phyloP scores from a whole-genome alignment of 2,797 vertebrate genomes.

The Acropternis orthonyx region DNA sequence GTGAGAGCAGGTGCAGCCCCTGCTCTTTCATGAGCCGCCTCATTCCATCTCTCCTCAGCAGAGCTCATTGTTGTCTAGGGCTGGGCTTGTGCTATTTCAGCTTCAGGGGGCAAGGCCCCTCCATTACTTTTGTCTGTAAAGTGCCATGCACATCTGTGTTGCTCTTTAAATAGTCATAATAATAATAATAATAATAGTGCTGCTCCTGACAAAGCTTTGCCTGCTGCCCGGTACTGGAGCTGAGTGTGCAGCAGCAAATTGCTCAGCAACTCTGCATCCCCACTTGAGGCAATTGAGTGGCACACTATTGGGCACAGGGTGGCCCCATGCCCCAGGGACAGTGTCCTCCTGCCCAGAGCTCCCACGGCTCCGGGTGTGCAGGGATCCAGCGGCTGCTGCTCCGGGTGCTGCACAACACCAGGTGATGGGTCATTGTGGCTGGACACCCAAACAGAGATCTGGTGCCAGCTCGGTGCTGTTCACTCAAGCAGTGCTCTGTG shows the following conservation, averaged over 20 bases:
- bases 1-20: background rate
- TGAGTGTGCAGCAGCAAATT: background rate
- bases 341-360: background rate
- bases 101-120: background rate
- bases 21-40: background rate
- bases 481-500: background rate
- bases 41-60: background rate
- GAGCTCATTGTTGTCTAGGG: background rate
- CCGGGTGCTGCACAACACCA: accelerated
- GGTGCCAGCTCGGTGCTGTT: accelerated
- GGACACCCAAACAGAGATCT: accelerated
- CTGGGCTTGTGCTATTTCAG: background rate
- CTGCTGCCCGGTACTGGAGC: background rate
- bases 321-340: background rate
- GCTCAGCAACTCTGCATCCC: background rate
- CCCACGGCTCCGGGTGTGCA: accelerated
- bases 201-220: background rate
- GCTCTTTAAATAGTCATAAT: background rate
- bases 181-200: background rate
- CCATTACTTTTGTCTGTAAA: background rate
- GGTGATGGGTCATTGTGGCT: background rate
- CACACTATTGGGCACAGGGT: background rate
- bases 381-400: background rate
- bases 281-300: background rate
- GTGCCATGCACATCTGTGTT: background rate